Evolutionary conservation across 1,140 invertebrate species (phyloP), one percentile per base, ranked within the genome.

Genomic region (Linepithema humile): DNA sequence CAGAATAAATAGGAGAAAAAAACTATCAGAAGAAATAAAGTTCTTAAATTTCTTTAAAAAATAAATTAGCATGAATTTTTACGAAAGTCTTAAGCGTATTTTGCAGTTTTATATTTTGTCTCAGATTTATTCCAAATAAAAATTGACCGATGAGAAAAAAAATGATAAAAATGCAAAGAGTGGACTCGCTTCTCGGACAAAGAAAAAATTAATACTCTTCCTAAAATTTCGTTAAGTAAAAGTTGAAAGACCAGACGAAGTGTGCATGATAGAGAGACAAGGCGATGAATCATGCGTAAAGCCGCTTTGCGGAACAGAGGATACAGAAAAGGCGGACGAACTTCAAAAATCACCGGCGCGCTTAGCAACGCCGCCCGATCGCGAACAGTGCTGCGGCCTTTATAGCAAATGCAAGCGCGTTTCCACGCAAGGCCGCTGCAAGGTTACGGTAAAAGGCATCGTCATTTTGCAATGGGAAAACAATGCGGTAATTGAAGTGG

Each of bases 281-380:
- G n/a, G n/a, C n/a, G n/a, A n/a, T n/a, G n/a, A 4, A 17, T 15
- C 5, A 15, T 17, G 12, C n/a, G 10, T 29, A 2, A 59, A 29
- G 53, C 43, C 17, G 20, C 26, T 2, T 32, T 17, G 38, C n/a
- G 38, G 12, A 62, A 43, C 23, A 20, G n/a, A 40, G 38, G 12
- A 26, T 15, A 10, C n/a, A 50, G n/a, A 74, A 45, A 6, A 74
- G 72, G n/a, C 38, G 35, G 38, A 40, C 35, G 45, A 1, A 12
- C 43, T 59, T 75, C 5, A 48, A 55, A 65, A 82, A 50, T 50
- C 43, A 23, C 3, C 17, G n/a, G 32, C 15, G 12, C 53, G 35
- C 38, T 53, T 53, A 43, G 26, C n/a, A 70, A 75, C 55, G 32
- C 5, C 65, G 35, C 35, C 62, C 50, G 75, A 78, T 85, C 67